Percentiles rank a stretch among this genome's conserved stretches.
These are phyloP conservation scores for Brachystomella parvula DNA, from an alignment of 1,140 invertebrate species.

Conservation along the genomic window DNA sequence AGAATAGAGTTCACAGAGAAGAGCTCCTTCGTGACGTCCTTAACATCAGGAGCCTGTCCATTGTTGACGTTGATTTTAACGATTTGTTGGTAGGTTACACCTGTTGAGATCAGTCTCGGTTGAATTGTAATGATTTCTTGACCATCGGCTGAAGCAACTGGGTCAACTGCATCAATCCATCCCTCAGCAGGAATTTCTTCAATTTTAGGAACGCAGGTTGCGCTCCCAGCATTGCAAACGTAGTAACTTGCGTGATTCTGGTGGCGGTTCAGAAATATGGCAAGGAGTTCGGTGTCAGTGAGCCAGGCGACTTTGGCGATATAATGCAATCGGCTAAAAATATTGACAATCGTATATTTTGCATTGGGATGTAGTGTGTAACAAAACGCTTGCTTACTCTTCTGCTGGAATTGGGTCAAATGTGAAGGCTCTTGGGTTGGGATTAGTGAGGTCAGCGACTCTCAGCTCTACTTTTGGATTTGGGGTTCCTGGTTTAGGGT, in stretches of 20 bases:
- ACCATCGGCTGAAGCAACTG: slow-evolving; percentile 52
- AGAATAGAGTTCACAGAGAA: slow-evolving; percentile 72
- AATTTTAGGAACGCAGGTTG: neutral
- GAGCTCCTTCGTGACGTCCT: slow-evolving; percentile 53
- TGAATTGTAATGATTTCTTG: slow-evolving; percentile 42
- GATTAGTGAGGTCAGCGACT: neutral
- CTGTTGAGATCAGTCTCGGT: slow-evolving; percentile 43
- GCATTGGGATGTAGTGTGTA: neutral
- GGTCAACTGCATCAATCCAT: slow-evolving; percentile 58
- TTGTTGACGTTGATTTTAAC: slow-evolving; percentile 47
- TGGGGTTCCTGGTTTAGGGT: slow-evolving; percentile 62
- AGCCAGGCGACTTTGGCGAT: slow-evolving; percentile 70
- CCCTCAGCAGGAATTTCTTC: slow-evolving; percentile 44
- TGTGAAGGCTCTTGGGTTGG: neutral
- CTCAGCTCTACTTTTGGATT: neutral
- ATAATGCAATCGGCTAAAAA: slow-evolving; percentile 47
- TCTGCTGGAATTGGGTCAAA: neutral
- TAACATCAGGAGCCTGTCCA: slow-evolving; percentile 29
- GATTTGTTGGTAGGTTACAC: slow-evolving; percentile 52
- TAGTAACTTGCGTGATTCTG: slow-evolving; percentile 60
- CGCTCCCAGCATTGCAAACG: neutral
- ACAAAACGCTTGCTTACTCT: slow-evolving; percentile 4
- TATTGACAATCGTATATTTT: neutral
- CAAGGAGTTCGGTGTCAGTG: slow-evolving; percentile 57
- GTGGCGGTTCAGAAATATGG: slow-evolving; percentile 75